phyloP scores from a whole-genome alignment of 2,888 invertebrate genomes.

The Rhogogaster chlorosoma region DNA sequence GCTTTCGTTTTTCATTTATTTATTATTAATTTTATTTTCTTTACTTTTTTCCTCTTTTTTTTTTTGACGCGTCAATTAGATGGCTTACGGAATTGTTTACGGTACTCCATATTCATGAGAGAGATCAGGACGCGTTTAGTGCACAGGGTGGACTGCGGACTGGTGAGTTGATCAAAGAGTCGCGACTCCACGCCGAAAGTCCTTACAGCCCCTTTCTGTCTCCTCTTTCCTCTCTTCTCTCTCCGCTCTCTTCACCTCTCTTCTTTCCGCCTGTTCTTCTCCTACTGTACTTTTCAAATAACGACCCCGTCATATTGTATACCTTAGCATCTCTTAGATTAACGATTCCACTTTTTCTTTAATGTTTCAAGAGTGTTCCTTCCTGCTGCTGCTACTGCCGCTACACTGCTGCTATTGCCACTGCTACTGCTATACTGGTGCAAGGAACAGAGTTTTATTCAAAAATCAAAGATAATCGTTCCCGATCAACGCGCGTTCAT shows the following conservation, averaged over 20 bases:
- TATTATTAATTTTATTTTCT: not conserved
- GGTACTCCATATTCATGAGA: conserved; percentile 73
- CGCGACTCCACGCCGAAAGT: conserved; percentile 65
- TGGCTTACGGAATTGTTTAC: conserved; percentile 60
- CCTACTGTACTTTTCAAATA: conserved; percentile 72
- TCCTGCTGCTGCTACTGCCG: not conserved
- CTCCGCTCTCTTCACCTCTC: conserved; percentile 50
- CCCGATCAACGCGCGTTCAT: not conserved
- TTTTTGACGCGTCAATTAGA: conserved; percentile 70
- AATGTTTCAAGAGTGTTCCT: conserved; percentile 57
- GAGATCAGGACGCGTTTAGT: conserved; percentile 74
- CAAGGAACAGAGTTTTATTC: not conserved
- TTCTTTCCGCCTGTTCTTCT: conserved; percentile 52
- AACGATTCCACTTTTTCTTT: conserved; percentile 65
- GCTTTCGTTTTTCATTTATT: not conserved
- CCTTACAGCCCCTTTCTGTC: conserved; percentile 68
- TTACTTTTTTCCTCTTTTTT: conserved; percentile 49
- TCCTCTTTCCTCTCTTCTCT: conserved; percentile 50
- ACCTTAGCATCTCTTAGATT: conserved; percentile 74
- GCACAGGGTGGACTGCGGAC: conserved; percentile 63
- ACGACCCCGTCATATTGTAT: conserved; percentile 73
- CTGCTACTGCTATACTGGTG: not conserved
- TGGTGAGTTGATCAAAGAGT: conserved; percentile 74
- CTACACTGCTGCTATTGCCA: not conserved
- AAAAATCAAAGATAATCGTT: conserved; percentile 35